Base-by-base conservation (phyloP, 2,113 vertebrate genomes). In the Tyto alba region DNA sequence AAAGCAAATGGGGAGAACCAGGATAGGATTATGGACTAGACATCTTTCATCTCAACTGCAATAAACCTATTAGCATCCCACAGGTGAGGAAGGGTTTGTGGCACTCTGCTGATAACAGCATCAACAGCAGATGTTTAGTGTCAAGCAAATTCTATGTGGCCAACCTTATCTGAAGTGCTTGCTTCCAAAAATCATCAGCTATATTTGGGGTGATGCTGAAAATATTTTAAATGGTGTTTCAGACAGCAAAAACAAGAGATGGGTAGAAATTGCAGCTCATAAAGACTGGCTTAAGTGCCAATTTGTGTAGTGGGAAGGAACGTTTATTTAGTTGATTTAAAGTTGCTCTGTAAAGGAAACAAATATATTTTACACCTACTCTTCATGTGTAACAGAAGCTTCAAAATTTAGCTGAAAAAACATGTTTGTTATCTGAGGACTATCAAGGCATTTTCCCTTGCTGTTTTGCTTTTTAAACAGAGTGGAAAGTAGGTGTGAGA, bases 321-420 rank as follows among this genome's bases (percentile, higher is more conserved):
- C 84, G 69, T 91, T 92, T 93, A 92, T 96, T 93, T 86, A 45
- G 80, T 63, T 89, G 83, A 73, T 87, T 79, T 96, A 85, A 91
- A 71, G 13, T 40, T 89, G 62, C 63, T 78, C 52, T 47, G 45
- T 69, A 59, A 95, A 73, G 69, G 73, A 92, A 92, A 96, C 80
- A 95, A 95, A 93, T 72, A 60, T 23, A 85, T 90, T 93, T 89
- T 76, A 85, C 89, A 89, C 80, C 84, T 88, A 90, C 88, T 90
- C 59, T 53, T 95, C 45, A 30, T 59, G 45, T 64, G 74, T 92
- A 68, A 87, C 32, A 82, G 72, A 74, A 50, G 43, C 77, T 89
- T 59, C 40, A 89, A 91, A 87, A 89, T 85, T 78, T 62, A 79
- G 53, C 60, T 73, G 62, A 57, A 95, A 94, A 90, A 55, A 8